phyloP scores from a whole-genome alignment of 2,113 vertebrate genomes.

The Oreochromis spilurus region DNA sequence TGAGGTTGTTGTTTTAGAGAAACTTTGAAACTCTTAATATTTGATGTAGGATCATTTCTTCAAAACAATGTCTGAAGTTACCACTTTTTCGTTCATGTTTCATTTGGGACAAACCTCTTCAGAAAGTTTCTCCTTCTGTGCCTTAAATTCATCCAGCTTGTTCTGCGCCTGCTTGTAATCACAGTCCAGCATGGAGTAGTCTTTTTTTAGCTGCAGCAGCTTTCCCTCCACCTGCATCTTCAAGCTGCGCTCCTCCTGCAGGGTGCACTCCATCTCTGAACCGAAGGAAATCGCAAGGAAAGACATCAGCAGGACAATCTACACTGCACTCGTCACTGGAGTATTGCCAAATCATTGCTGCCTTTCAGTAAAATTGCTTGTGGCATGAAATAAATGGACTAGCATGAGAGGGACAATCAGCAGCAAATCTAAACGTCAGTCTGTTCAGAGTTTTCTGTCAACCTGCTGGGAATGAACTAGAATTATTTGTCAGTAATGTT shows the following conservation, averaged over 20 bases:
- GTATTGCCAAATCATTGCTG: not conserved
- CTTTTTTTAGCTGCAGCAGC: slow-evolving; percentile 88
- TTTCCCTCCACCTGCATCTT: slow-evolving; percentile 87
- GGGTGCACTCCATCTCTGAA: slow-evolving; percentile 87
- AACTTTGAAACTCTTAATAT: not conserved
- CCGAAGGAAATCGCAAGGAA: not conserved
- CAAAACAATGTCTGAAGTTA: not conserved
- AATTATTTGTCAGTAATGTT: not conserved
- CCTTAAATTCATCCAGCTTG: slow-evolving; percentile 81
- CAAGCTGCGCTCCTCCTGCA: slow-evolving; percentile 83
- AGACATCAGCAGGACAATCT: not conserved
- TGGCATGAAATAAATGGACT: not conserved
- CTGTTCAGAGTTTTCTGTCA: not conserved
- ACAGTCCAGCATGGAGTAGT: slow-evolving; percentile 86
- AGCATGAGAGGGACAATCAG: not conserved
- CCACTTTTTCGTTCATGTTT: not conserved
- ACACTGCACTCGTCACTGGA: not conserved
- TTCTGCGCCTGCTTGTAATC: slow-evolving; percentile 88
- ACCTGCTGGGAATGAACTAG: not conserved
- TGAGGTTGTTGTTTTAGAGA: not conserved
- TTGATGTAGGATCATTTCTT: not conserved
- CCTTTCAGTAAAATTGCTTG: not conserved
- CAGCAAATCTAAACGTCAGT: not conserved
- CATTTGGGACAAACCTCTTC: slow-evolving; percentile 80
- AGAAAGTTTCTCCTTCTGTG: slow-evolving; percentile 81